These are phyloP conservation scores for Drosophila chauvacae DNA, from an alignment of 1,140 invertebrate species.

Conservation along the genomic window DNA sequence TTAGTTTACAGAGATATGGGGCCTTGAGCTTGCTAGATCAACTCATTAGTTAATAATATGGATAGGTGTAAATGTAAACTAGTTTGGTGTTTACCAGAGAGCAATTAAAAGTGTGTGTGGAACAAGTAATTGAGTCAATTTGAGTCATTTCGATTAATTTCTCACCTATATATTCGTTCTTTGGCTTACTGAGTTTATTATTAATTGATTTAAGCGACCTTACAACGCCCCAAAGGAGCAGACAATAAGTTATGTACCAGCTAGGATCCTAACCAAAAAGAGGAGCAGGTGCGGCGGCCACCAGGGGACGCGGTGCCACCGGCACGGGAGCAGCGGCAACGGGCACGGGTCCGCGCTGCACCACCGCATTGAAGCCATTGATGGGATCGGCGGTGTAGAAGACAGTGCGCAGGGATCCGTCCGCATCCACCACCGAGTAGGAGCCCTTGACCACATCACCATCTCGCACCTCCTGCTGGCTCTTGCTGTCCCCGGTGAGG, in stretches of 20 bases:
- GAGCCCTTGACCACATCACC: constrained; percentile 87
- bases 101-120: constrained; percentile 5
- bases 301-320: constrained; percentile 44
- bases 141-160: not conserved
- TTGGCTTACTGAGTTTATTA: constrained; percentile 67
- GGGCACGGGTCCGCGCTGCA: constrained; percentile 81
- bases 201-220: constrained; percentile 51
- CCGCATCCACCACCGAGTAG: constrained; percentile 87
- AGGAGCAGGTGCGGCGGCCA: constrained; percentile 57
- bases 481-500: constrained; percentile 87
- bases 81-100: too few relatives aligned
- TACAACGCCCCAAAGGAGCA: constrained; percentile 33
- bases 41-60: constrained; percentile 33
- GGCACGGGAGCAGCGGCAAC: constrained; percentile 36
- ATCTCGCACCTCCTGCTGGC: constrained; percentile 86
- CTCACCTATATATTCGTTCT: constrained; percentile 11
- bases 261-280: constrained; percentile 61
- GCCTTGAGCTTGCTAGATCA: constrained; percentile 38
- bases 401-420: constrained; percentile 86
- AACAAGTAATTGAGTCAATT: constrained; percentile 7
- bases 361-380: constrained; percentile 88
- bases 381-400: constrained; percentile 87
- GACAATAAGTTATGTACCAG: constrained; percentile 74
- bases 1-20: too few relatives aligned
- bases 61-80: constrained; percentile 31